Evolutionary conservation across 2,888 invertebrate species (phyloP), one percentile per base, ranked within the genome.

Genomic region (Melanargia galathea): DNA sequence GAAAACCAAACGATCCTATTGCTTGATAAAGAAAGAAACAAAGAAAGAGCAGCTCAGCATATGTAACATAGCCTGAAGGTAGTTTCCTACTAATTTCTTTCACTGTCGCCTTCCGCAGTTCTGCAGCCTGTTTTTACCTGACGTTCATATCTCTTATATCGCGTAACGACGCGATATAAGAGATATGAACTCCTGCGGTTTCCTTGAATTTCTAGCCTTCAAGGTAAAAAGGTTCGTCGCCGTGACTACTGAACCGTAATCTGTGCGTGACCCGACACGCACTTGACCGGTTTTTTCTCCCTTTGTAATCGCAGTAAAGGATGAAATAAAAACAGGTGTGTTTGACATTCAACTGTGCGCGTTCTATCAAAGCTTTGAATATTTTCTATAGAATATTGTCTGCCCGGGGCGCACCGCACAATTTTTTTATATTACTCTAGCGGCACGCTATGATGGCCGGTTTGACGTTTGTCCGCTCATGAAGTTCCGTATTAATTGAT

Each of bases 301-400:
- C 35, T 52, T 35, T 52, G 13, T 52, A 10, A 18, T 20, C 35
- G 52, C 26, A 24, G 24, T 13, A 52, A 52, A 35, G 33, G 35
- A 13, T 33, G 33, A 51, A 33, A 51, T 52, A 35, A 52, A 51
- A n/a, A 52, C 33, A 52, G 33, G 11, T 16, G 51, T 51, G 30
- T 51, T 51, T 51, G 33, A 51, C 51, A 51, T 33, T 33, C 33
- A 51, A 51, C 52, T 52, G 33, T 13, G 52, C 52, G 52, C 20
- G 20, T 35, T 35, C 35, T 52, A 35, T 52, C 52, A 52, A 52
- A 52, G 52, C 52, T 52, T 33, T 35, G 52, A 52, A 52, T 35
- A 33, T 52, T 18, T 20, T 20, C 20, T 33, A 33, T 52, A 20
- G 33, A 33, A 52, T 33, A 52, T 8, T 33, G 2, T 49, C 24